A percentile compares a stretch with the other conserved stretches of the same genome.
These are phyloP conservation scores for Caenorhabditis elegans DNA, from an alignment of 1,140 invertebrate genomes.

Conservation along the genomic window WBcel235 BX284603.4:11946501-11947000, in stretches of 20 bases:
- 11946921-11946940: not conserved
- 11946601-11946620: no score
- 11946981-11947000: not conserved
- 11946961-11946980: constrained; percentile 37
- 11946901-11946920: constrained; percentile 22
- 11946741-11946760: constrained; percentile 24
- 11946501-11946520: no score
- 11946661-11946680: constrained; percentile 38
- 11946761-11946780: not conserved
- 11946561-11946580: no score
- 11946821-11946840: not conserved
- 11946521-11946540: no score
- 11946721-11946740: constrained; percentile 33
- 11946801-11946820: constrained; percentile 2
- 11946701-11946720: constrained; percentile 34
- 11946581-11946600: no score
- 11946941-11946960: not conserved
- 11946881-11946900: not conserved
- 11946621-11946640: not conserved
- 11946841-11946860: constrained; percentile 19
- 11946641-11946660: not conserved
- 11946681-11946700: constrained; percentile 24
- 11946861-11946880: constrained; percentile 31
- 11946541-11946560: no score
- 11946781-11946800: not conserved